These are phyloP conservation scores for Tetragonisca angustula DNA, from an alignment of 2,888 invertebrate species.

Conservation along the genomic window DNA sequence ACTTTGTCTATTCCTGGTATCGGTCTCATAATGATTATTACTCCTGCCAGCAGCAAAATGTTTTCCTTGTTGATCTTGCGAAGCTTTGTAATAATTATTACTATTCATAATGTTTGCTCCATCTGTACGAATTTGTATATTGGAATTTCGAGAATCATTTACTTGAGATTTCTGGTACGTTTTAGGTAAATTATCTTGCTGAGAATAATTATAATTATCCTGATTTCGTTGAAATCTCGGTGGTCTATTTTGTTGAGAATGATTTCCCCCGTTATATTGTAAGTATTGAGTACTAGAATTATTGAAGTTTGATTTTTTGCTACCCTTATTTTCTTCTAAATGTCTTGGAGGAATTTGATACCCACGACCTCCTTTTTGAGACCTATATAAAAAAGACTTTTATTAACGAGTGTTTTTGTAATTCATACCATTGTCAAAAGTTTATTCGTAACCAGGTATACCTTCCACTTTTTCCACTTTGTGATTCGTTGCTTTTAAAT, in stretches of 20 bases:
- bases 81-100: conserved; percentile 67
- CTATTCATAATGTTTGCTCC: conserved; percentile 61
- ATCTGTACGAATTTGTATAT: conserved; percentile 69
- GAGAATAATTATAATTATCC: conserved; percentile 73
- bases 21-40: conserved; percentile 70
- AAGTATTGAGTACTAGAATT: conserved; percentile 63
- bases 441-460: conserved; percentile 47
- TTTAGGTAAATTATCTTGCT: conserved; percentile 71
- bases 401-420: neutral
- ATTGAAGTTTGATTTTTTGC: conserved; percentile 71
- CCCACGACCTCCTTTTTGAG: conserved; percentile 74
- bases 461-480: conserved; percentile 78
- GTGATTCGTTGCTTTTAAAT: conserved; percentile 68
- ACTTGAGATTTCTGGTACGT: conserved; percentile 67
- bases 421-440: neutral
- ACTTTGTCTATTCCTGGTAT: conserved; percentile 67
- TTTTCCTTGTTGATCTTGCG: conserved; percentile 67
- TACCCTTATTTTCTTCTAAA: conserved; percentile 74
- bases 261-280: conserved; percentile 69
- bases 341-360: conserved; percentile 78
- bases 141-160: conserved; percentile 74
- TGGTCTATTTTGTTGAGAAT: conserved; percentile 84
- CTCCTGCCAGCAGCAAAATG: conserved; percentile 67
- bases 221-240: conserved; percentile 87
- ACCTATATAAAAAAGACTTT: conserved; percentile 59